A percentile compares a stretch with the other conserved stretches of the same genome.
Conservation (phyloP, 2,888 invertebrate species). For the Diaphora mendica region DNA sequence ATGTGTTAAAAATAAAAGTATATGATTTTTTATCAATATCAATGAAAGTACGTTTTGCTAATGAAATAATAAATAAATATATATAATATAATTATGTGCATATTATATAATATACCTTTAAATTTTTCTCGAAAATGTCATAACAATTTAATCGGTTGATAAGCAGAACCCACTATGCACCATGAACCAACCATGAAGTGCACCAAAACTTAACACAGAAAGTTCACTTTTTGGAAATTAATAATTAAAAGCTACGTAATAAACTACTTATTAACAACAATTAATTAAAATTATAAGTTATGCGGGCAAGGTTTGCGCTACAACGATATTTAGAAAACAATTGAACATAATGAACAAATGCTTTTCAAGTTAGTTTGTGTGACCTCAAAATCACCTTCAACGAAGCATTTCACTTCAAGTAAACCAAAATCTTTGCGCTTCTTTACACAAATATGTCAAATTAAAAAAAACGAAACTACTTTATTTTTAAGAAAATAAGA, state of each 20-base stretch:
- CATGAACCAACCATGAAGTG: too few species aligned
- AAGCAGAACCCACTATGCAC: not conserved
- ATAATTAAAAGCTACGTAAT: not conserved
- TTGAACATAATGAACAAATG: not conserved
- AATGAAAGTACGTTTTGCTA: not conserved
- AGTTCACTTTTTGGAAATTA: not conserved
- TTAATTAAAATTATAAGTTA: not conserved
- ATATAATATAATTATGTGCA: too few species aligned
- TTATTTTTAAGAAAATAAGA: not conserved
- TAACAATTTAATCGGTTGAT: too few species aligned
- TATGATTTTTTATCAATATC: not conserved
- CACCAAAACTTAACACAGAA: not conserved
- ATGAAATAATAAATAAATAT: too few species aligned
- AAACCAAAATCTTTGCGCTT: slow-evolving; percentile 2
- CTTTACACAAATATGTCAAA: slow-evolving; percentile 1
- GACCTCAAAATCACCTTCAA: slow-evolving; percentile 2
- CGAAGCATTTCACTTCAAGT: not conserved
- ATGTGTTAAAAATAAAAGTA: not conserved
- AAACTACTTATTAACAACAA: not conserved
- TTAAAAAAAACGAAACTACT: not conserved
- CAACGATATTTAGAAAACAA: not conserved
- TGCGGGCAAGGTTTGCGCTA: not conserved
- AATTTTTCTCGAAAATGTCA: too few species aligned
- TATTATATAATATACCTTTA: not conserved
- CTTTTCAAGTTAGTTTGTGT: not conserved